Evolutionary conservation across 2,888 invertebrate genomes (phyloP), one percentile per base, ranked within the genome.

Genomic region (Hyalella azteca): DNA sequence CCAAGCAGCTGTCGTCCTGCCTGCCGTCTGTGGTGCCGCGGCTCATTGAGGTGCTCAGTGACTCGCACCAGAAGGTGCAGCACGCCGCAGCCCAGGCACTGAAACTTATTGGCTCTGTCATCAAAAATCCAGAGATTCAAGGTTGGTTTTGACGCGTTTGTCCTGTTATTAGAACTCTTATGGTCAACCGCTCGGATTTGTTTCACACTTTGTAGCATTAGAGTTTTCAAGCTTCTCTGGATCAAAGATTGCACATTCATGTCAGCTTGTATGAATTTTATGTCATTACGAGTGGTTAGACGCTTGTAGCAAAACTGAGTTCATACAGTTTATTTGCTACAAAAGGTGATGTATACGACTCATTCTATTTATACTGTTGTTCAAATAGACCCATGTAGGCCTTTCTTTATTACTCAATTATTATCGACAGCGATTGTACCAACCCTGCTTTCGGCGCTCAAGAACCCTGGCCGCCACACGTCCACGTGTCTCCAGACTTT

Each of bases 11-110:
- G 84, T 98, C 98, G 4, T 96, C 97, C 0, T 98, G 98, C 88
- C 90, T 99, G 86, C 99, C 99, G 2, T 96, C 94, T 88, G 98
- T 99, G 88, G 98, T 99, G 82, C 99, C 99, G 26, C 96, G 97
- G 87, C 90, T 99, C 50, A 97, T 98, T 84, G 90, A 90, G 85
- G 89, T 90, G 48, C 90, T 99, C 77, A 95, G 97, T 83, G 99
- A 99, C 89, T 98, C 98, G 0, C 99, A 99, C 88, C 93, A 95
- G 87, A 95, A 96, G 89, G 97, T 98, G 48, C 97, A 97, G 89
- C 95, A 94, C 87, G 95, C 97, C n/a, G 97, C 96, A 19, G 95
- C 95, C 0, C 96, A 96, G 88, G 98, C 98, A 45, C 90, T 99
- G 36, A 93, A 93, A 88, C 95, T 97, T 86, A 98, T 99, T 87